Evolutionary conservation across 2,113 vertebrate species (phyloP), one percentile per base, ranked within the genome.

Genomic region (Sinosuthora webbiana): DNA sequence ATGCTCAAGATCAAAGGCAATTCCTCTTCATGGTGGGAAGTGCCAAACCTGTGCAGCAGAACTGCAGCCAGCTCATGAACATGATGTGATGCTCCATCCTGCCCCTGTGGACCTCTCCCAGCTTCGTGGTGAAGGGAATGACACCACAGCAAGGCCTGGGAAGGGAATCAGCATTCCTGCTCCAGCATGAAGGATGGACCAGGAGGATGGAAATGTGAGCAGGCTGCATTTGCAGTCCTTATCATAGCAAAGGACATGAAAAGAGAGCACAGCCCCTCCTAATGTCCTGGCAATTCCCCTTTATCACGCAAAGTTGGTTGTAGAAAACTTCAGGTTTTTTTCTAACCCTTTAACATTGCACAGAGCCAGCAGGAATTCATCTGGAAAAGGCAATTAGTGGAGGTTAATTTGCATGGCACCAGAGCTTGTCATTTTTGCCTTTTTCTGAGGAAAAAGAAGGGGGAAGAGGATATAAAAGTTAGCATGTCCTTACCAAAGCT

Each of bases 61-160:
- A 41, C 35, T 44, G 30, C 47, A 25, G 39, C 15, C 20, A 22
- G 67, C 31, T 57, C 37, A 18, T 11, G 52, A 39, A 35, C 1
- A 0, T 4, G 30, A 22, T 28, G 59, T 2, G 3, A 33, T 42
- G 60, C 60, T 52, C 35, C 67, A 80, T 23, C 50, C 41, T 64
- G 16, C 30, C 30, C 28, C 52, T 55, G 1, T 0, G 0, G 64
- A 41, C 21, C 15, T 42, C 60, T 85, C 37, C 44, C 0, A 0
- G 42, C 56, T 57, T 25, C 1, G 0, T 10, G 49, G 60, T 28
- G 57, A 57, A 75, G 50, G 33, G 50, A 75, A 24, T 10, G 52
- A 83, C 60, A 57, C 31, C 30, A 12, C 33, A 41, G 70, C 11
- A 52, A 85, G 60, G 42, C 57, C 63, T 41, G 37, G 55, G 83